Percentiles rank a stretch among this genome's conserved stretches.
Evolutionary conservation across 2,113 vertebrate genomes (phyloP).

Genomic region (Meleagris gallopavo): DNA sequence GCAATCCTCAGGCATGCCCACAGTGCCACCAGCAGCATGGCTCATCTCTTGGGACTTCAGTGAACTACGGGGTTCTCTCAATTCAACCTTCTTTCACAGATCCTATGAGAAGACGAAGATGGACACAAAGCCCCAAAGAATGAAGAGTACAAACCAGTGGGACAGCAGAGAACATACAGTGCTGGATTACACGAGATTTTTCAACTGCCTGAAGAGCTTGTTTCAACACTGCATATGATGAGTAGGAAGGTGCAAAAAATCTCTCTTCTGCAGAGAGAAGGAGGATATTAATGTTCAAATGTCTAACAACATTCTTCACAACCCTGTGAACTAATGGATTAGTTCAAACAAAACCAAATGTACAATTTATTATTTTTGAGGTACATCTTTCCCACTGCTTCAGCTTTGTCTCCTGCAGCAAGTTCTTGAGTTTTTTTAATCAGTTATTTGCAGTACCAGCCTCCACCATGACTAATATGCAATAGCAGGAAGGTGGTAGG

Average conservation of each 20-base stretch:
- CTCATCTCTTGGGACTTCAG: background rate
- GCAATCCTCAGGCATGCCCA: background rate
- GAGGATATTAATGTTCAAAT: conserved; percentile 20
- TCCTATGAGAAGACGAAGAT: background rate
- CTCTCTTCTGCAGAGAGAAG: conserved; percentile 16
- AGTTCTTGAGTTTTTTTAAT: background rate
- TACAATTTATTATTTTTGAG: background rate
- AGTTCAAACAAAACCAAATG: background rate
- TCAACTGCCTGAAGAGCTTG: background rate
- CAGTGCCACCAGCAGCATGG: background rate
- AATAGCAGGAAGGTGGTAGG: background rate
- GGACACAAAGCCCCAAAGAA: background rate
- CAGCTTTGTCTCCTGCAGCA: background rate
- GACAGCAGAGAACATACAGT: background rate
- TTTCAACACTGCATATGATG: conserved; percentile 65
- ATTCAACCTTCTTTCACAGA: background rate
- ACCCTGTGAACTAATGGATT: background rate
- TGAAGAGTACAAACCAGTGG: background rate
- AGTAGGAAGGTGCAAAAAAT: conserved; percentile 68
- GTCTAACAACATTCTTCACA: conserved; percentile 1
- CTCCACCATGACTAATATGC: background rate
- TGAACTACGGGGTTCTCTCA: background rate
- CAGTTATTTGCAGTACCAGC: background rate
- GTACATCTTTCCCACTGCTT: background rate
- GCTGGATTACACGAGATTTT: background rate